phyloP scores from a whole-genome alignment of 2,888 invertebrate genomes.

The Cheilosia vernalis region DNA sequence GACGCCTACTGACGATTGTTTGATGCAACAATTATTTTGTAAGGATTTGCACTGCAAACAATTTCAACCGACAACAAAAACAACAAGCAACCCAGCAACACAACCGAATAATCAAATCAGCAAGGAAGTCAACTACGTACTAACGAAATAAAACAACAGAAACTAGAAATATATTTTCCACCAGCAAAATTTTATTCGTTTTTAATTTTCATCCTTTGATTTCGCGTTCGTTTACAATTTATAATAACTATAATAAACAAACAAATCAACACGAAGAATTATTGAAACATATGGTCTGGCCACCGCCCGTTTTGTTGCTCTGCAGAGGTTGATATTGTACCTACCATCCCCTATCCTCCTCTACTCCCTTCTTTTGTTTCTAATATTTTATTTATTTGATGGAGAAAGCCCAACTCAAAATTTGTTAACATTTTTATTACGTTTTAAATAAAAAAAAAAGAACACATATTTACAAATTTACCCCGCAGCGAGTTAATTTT shows the following conservation, averaged over 20 bases:
- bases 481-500: slow-evolving; percentile 36
- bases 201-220: slow-evolving; percentile 36
- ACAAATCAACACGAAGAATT: slow-evolving; percentile 7
- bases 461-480: slow-evolving; percentile 53
- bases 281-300: slow-evolving; percentile 28
- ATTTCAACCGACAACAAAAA: not conserved
- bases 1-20: slow-evolving; percentile 79
- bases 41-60: slow-evolving; percentile 59
- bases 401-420: slow-evolving; percentile 58
- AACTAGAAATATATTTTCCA: slow-evolving; percentile 54
- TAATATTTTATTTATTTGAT: slow-evolving; percentile 65
- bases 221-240: slow-evolving; percentile 36
- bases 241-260: slow-evolving; percentile 22
- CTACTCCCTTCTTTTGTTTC: slow-evolving; percentile 47
- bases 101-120: slow-evolving; percentile 11
- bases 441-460: slow-evolving; percentile 61
- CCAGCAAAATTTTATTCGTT: slow-evolving; percentile 35
- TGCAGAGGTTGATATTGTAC: slow-evolving; percentile 50
- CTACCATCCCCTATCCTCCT: slow-evolving; percentile 20
- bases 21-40: slow-evolving; percentile 73
- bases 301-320: slow-evolving; percentile 55
- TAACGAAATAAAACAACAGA: slow-evolving; percentile 32
- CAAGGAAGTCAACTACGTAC: slow-evolving; percentile 33
- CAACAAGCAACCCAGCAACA: slow-evolving; percentile 22
- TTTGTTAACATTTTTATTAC: slow-evolving; percentile 69